Evolutionary conservation across 1,140 invertebrate species (phyloP), one percentile per base, ranked within the genome.

Genomic region (Lanistes nyassanus): DNA sequence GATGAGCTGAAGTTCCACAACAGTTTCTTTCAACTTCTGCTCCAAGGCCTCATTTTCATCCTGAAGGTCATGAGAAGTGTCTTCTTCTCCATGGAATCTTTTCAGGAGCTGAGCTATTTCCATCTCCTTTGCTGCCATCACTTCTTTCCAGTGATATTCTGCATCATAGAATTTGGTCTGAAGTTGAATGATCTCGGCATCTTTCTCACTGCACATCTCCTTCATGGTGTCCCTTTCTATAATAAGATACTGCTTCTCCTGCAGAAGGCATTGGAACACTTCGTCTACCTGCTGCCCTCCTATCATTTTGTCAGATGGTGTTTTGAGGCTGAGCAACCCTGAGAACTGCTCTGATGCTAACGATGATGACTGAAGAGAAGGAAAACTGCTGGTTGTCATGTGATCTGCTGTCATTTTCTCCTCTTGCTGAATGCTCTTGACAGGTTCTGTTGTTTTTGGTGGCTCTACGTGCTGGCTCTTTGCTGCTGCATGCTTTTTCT

Each of bases 131-230:
- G 19, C 36, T 47, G 68, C 19, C 13, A 68, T 34, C 16, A 58
- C 42, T 6, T 80, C 76, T 37, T 80, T 75, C 74, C 73, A 78
- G 19, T 69, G 60, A 29, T 65, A 64, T 42, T 80, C 76, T 42
- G 79, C 68, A 56, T 80, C 79, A 68, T 64, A 77, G 56, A 62
- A 77, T 31, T 68, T 74, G n/a, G 79, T 76, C 64, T 80, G 79
- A 16, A 80, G 76, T 55, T 69, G 67, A n/a, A 80, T 60, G 37
- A 80, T 80, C 53, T 80, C 79, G 16, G 55, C 53, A 72, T 80
- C 79, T 42, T 80, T 80, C 42, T 80, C 79, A 37, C n/a, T 23
- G 31, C 74, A 69, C 16, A 80, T 29, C 36, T 80, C 79, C 56
- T 78, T 80, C 55, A 80, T 51, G 19, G 69, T 60, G 56, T 77